A percentile compares a stretch with the other conserved stretches of the same genome.
These are phyloP conservation scores for Leptinotarsa undecemlineata DNA, from an alignment of 1,140 invertebrate species.

Conservation along the genomic window DNA sequence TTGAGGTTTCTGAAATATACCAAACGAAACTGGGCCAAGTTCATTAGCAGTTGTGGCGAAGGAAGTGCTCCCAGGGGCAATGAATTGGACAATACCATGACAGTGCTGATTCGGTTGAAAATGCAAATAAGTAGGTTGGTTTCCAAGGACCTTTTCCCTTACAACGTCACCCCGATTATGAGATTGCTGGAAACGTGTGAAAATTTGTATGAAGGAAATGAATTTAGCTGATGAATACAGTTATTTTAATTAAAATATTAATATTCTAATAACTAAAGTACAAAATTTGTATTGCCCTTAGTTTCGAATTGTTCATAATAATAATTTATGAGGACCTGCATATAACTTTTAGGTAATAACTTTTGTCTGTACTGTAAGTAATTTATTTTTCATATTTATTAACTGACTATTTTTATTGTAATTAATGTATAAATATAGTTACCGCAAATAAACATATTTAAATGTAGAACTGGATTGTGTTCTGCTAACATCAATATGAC, in stretches of 20 bases:
- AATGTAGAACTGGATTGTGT: no score
- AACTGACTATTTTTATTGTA: slow-evolving; percentile 1
- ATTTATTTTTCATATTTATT: slow-evolving; percentile 13
- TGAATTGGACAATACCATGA: slow-evolving; percentile 81
- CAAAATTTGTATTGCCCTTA: slow-evolving; percentile 21
- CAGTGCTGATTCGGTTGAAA: slow-evolving; percentile 76
- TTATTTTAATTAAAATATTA: slow-evolving; percentile 8
- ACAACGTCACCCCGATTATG: slow-evolving; percentile 86
- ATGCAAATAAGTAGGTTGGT: slow-evolving; percentile 81
- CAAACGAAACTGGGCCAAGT: slow-evolving; percentile 80
- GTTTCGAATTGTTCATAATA: not conserved
- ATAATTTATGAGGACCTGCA: slow-evolving; percentile 7
- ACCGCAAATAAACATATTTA: slow-evolving; percentile 1
- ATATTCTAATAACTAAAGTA: slow-evolving; percentile 26
- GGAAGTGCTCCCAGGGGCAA: slow-evolving; percentile 58
- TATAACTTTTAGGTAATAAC: no score
- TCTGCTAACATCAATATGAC: no score
- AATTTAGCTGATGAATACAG: slow-evolving; percentile 62
- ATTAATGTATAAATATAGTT: slow-evolving; percentile 11
- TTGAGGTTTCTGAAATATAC: slow-evolving; percentile 85
- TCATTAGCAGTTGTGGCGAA: slow-evolving; percentile 72
- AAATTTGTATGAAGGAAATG: slow-evolving; percentile 81
- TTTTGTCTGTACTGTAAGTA: slow-evolving; percentile 1
- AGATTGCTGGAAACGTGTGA: slow-evolving; percentile 83
- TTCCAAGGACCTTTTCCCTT: slow-evolving; percentile 81